A percentile compares a stretch with the other conserved stretches of the same genome.
Conservation (phyloP, 2,888 invertebrate genomes). For the Thera obeliscata region DNA sequence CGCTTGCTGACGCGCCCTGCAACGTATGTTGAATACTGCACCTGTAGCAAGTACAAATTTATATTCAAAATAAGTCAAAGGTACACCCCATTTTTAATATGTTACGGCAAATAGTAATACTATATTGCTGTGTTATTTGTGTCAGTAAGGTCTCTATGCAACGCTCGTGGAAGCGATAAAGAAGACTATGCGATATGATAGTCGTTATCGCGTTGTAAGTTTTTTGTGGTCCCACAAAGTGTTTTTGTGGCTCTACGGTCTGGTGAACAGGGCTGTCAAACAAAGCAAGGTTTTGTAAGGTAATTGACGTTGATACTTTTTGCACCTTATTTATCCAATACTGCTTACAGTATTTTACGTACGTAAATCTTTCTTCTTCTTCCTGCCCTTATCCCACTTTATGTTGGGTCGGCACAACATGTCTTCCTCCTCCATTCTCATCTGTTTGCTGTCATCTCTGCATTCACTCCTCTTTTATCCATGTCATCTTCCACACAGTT, state of each 20-base stretch:
- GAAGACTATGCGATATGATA: constrained; percentile 58
- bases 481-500: too few relatives aligned
- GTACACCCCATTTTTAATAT: too few relatives aligned
- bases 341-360: too few relatives aligned
- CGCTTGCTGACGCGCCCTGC: not conserved
- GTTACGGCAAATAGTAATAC: not conserved
- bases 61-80: too few relatives aligned
- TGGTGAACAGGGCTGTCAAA: constrained; percentile 41
- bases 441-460: too few relatives aligned
- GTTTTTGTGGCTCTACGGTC: constrained; percentile 41
- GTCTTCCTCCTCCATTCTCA: too few relatives aligned
- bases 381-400: too few relatives aligned
- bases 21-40: not conserved
- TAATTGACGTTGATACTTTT: constrained; percentile 10
- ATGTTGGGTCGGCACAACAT: too few relatives aligned
- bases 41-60: too few relatives aligned
- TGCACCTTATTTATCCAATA: not conserved
- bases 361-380: too few relatives aligned
- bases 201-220: constrained; percentile 68
- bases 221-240: constrained; percentile 67
- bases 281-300: constrained; percentile 17
- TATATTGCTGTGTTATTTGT: constrained; percentile 3
- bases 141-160: constrained; percentile 17
- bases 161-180: constrained; percentile 44
- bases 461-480: too few relatives aligned